phyloP scores from a whole-genome alignment of 2,113 vertebrate species.

The Mellivora capensis region DNA sequence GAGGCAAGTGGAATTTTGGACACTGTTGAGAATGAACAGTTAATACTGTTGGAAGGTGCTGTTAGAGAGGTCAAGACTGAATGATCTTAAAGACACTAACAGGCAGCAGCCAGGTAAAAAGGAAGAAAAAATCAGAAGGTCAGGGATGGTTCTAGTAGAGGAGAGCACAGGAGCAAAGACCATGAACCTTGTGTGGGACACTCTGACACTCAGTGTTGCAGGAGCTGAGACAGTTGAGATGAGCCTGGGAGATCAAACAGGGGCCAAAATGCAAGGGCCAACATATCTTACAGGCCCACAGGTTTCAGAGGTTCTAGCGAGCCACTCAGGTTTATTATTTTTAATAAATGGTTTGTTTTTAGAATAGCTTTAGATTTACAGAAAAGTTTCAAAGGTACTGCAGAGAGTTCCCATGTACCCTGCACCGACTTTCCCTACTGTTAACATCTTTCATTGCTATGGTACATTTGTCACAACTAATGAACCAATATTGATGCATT shows the following conservation, averaged over 20 bases:
- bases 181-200: too few species aligned
- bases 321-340: neutral
- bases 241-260: neutral
- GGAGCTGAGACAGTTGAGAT: neutral
- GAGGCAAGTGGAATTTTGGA: neutral
- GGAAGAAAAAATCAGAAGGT: neutral
- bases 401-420: neutral
- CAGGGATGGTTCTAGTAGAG: neutral
- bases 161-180: neutral
- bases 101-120: neutral
- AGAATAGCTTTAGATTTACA: neutral
- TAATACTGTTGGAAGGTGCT: neutral
- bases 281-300: neutral
- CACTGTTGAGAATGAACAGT: neutral
- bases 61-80: neutral
- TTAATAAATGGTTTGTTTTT: neutral
- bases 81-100: neutral
- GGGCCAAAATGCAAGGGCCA: too few species aligned
- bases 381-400: neutral
- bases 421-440: neutral
- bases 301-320: neutral
- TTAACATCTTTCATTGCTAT: neutral
- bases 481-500: neutral
- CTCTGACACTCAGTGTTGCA: accelerated
- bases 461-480: neutral